Evolutionary conservation across 1,140 invertebrate genomes (phyloP), one percentile per base, ranked within the genome.

Genomic region (Trichonephila inaurata): DNA sequence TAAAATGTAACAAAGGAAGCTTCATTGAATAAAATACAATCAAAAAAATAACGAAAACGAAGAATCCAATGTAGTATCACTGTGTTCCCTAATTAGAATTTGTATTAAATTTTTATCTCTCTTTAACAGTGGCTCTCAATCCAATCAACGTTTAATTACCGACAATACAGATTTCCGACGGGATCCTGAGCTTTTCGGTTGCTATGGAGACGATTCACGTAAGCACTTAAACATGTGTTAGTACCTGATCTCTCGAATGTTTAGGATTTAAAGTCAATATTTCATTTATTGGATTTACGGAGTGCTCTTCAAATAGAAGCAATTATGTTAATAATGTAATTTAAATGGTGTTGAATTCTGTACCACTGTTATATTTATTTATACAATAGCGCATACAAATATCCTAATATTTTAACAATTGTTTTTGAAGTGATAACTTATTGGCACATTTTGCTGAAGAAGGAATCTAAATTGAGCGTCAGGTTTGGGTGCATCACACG

Each of bases 221-320:
- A 77, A 77, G 85, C 85, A 87, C 61, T 87, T 33, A 28, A 64
- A 87, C 85, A 87, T 64, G 85, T 87, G 85, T 87, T 64, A 64
- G 24, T 87, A 64, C 82, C 82, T 51, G 51, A 40, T 12, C 18
- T 77, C 28, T 77, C 16, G 3, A 14, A 40, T 77, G 72, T 77
- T 40, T 28, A 18, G 72, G 14, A 33, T 33, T 77, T 18, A 33
- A 77, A 14, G 28, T 16, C 18, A 18, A 40, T 77, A 77, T 40
- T 77, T 77, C 72, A 40, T 77, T 28, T 40, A 33, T 77, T 77
- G 14, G 6, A 40, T 77, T 77, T 77, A 77, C 33, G 28, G 18
- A 40, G 33, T 33, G 33, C 18, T 12, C 10, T 77, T 40, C 14
- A 77, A 33, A 28, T 7, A 14, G 28, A 77, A 77, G 33, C 72